Evolutionary conservation across 2,888 invertebrate genomes (phyloP).

Genomic region (Troides oblongomaculatus): DNA sequence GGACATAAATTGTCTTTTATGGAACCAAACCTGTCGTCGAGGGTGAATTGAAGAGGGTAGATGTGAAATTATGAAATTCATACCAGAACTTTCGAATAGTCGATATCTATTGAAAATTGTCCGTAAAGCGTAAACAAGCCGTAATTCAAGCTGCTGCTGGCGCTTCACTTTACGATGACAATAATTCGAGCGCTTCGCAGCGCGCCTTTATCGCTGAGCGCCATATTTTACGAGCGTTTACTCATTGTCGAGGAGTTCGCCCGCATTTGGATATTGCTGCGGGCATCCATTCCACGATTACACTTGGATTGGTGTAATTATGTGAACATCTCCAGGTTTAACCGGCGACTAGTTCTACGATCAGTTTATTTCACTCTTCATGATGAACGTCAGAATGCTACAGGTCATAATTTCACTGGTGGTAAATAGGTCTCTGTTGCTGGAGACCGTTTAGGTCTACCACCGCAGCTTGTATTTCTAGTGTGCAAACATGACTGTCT

Average conservation of each 20-base stretch:
- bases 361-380: too few species aligned
- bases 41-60: not conserved
- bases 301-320: not conserved
- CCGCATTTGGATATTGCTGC: constrained; percentile 25
- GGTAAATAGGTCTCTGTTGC: too few species aligned
- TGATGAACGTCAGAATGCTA: too few species aligned
- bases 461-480: too few species aligned
- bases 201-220: constrained; percentile 29
- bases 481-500: too few species aligned
- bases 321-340: not conserved
- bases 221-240: constrained; percentile 29
- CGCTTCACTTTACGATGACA: constrained; percentile 36
- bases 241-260: constrained; percentile 28
- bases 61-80: not conserved
- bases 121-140: constrained; percentile 37
- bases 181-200: constrained; percentile 31
- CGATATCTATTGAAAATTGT: constrained; percentile 27
- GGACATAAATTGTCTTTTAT: too few species aligned
- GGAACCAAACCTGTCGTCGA: not conserved
- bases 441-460: too few species aligned
- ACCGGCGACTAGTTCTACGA: not conserved
- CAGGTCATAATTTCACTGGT: not conserved
- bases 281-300: constrained; percentile 8
- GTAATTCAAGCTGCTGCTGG: constrained; percentile 32
- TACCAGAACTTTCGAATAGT: not conserved